phyloP scores from a whole-genome alignment of 53 echinoderm and acorn worm genomes.

The Patiria pectinifera region DNA sequence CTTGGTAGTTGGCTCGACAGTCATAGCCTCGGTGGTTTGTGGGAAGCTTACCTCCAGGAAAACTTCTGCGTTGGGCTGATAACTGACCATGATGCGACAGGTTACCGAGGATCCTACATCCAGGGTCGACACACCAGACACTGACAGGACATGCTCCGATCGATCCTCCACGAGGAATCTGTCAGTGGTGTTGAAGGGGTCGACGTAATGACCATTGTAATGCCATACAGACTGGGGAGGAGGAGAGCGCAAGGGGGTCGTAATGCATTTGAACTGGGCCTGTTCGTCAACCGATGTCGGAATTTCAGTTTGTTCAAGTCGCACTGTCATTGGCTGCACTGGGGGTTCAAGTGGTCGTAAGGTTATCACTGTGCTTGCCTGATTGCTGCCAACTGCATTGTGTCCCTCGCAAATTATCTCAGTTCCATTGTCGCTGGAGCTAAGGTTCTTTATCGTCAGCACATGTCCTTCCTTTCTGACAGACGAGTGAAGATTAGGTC shows the following conservation, averaged over 20 bases:
- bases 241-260: neutral
- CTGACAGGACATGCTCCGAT: neutral
- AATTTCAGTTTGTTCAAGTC: neutral
- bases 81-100: conserved; percentile 17
- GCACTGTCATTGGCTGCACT: neutral
- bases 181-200: neutral
- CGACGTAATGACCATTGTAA: neutral
- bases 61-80: neutral
- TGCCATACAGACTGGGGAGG: neutral
- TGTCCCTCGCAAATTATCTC: conserved; percentile 20
- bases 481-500: neutral
- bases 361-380: conserved; percentile 30
- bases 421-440: conserved; percentile 43
- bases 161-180: conserved; percentile 34
- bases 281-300: neutral
- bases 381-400: conserved; percentile 40
- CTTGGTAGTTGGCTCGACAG: neutral
- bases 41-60: conserved; percentile 6
- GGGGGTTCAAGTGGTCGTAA: conserved; percentile 13
- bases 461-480: neutral
- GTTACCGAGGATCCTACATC: conserved; percentile 19
- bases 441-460: conserved; percentile 36
- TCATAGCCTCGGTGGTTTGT: neutral
- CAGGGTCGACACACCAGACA: neutral
- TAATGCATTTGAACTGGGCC: conserved; percentile 26